Percentiles rank a stretch among this genome's conserved stretches.
phyloP scores from a whole-genome alignment of 2,888 invertebrate genomes.

The Sepiola atlantica region DNA sequence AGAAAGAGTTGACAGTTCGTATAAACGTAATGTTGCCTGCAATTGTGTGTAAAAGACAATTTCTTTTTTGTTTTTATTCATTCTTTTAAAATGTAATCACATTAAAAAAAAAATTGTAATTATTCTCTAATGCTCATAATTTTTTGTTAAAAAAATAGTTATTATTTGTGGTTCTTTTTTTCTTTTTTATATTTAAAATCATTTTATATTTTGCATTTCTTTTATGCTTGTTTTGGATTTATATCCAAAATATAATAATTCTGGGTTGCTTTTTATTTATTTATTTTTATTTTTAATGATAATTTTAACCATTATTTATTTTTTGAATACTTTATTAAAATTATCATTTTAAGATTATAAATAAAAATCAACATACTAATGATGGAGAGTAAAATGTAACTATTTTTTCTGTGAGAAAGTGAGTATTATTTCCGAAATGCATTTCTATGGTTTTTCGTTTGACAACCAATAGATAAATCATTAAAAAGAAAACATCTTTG shows the following conservation, averaged over 20 bases:
- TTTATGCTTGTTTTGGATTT: too few species aligned
- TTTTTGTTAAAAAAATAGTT: neutral
- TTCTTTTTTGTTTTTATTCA: neutral
- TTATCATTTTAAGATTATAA: neutral
- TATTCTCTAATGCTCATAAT: neutral
- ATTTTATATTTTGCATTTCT: neutral
- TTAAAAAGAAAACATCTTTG: neutral
- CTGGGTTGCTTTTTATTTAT: neutral
- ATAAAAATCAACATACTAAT: too few species aligned
- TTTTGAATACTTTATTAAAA: neutral
- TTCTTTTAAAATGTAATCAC: constrained; percentile 14
- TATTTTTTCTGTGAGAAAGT: neutral
- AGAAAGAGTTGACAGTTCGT: constrained; percentile 18
- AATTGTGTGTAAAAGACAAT: constrained; percentile 10
- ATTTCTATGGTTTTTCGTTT: neutral
- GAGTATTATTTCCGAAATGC: neutral
- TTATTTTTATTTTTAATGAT: neutral
- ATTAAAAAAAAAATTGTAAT: neutral
- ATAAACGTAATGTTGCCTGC: neutral
- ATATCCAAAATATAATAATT: neutral
- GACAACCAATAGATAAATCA: neutral
- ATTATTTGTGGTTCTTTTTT: neutral
- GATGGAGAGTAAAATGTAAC: neutral
- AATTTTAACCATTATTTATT: constrained; percentile 18
- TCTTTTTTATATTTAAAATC: neutral